Percentiles rank a stretch among this genome's conserved stretches.
These are phyloP conservation scores for Cyclura pinguis DNA, from an alignment of 2,797 vertebrate species.

Conservation along the genomic window DNA sequence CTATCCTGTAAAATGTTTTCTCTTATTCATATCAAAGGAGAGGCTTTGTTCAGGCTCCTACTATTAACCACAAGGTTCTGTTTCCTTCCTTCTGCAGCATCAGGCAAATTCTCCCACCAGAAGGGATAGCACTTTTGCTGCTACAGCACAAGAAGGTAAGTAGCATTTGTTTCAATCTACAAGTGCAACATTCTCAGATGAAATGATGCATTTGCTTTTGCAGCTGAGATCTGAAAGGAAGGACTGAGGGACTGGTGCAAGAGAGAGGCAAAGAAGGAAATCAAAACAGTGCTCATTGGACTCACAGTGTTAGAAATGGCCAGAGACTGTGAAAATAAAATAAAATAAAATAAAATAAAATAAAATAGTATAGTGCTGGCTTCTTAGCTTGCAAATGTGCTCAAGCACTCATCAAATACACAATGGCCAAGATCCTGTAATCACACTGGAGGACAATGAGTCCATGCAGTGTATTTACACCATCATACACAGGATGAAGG, in stretches of 20 bases:
- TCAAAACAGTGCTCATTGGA: neutral
- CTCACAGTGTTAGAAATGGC: neutral
- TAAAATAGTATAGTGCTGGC: no score
- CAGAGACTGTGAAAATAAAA: no score
- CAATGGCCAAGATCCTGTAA: no score
- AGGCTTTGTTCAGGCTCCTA: neutral
- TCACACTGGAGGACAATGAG: no score
- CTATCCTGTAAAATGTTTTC: neutral
- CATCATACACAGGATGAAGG: no score
- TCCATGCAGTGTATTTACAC: no score
- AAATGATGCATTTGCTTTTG: neutral
- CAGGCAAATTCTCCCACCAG: neutral
- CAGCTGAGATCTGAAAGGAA: neutral
- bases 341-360: no score
- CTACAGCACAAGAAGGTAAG: neutral
- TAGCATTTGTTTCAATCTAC: neutral
- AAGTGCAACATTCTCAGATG: neutral
- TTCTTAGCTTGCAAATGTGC: no score
- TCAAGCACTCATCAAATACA: no score
- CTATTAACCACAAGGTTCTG: neutral
- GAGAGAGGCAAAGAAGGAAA: neutral
- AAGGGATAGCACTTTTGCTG: neutral
- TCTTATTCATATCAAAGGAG: slow-evolving; percentile 1
- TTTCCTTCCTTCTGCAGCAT: slow-evolving; percentile 1
- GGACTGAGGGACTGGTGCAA: neutral